Percentiles rank a stretch among this genome's conserved stretches.
phyloP scores from a whole-genome alignment of 2,113 vertebrate species.

The Platycercus adscitus region DNA sequence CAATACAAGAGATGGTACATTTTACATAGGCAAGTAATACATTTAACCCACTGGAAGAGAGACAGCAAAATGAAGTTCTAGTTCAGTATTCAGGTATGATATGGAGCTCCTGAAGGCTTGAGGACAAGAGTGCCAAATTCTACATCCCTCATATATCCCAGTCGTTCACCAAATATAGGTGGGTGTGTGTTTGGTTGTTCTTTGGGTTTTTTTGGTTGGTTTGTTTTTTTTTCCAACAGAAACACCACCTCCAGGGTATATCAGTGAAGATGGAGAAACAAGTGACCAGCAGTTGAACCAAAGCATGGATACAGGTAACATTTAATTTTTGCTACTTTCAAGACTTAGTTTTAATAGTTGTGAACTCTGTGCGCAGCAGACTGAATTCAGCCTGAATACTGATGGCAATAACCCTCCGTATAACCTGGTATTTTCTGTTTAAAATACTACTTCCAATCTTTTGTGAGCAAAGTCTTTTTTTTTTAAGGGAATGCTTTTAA shows the following conservation, averaged over 20 bases:
- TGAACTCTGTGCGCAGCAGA: not conserved
- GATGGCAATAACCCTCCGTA: not conserved
- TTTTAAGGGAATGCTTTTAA: not conserved
- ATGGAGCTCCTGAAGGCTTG: not conserved
- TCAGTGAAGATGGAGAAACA: conserved; percentile 99
- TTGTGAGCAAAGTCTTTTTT: not conserved
- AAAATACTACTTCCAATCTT: not conserved
- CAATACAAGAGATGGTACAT: not conserved
- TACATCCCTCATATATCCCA: not conserved
- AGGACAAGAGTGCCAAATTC: not conserved
- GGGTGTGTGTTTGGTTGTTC: not conserved
- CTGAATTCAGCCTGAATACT: not conserved
- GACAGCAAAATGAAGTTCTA: not conserved
- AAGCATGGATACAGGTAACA: conserved; percentile 97
- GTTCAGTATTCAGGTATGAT: not conserved
- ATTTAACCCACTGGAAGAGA: not conserved
- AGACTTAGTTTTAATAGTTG: not conserved
- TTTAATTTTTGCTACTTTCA: not conserved
- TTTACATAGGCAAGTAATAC: not conserved
- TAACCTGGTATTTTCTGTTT: not conserved
- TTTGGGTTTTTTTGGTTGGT: not conserved
- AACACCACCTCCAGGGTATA: conserved; percentile 97
- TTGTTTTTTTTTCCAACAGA: conserved; percentile 71
- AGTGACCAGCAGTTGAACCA: conserved; percentile 98
- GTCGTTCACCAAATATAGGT: not conserved